phyloP scores from a whole-genome alignment of 2,888 invertebrate species.

The Pharmacophagus antenor region DNA sequence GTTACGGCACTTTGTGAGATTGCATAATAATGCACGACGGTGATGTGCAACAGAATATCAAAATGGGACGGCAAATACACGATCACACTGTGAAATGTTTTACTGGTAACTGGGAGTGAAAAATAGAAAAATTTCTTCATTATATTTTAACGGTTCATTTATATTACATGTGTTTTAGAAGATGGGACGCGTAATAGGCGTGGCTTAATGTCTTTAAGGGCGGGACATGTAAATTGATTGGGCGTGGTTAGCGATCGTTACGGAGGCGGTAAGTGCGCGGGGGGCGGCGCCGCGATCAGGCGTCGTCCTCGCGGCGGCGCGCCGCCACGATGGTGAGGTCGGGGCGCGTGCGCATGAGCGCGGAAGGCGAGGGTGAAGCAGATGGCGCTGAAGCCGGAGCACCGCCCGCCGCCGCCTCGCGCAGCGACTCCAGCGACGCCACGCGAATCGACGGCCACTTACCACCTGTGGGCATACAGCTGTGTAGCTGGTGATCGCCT shows the following conservation, averaged over 20 bases:
- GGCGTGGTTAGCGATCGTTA: neutral
- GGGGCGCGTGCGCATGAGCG: conserved; percentile 66
- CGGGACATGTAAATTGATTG: neutral
- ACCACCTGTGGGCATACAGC: conserved; percentile 42
- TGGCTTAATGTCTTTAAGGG: neutral
- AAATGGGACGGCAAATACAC: neutral
- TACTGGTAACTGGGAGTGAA: neutral
- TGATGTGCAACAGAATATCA: too few species aligned
- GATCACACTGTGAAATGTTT: neutral
- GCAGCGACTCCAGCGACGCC: conserved; percentile 62
- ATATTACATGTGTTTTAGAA: neutral
- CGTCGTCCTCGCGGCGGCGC: conserved; percentile 43
- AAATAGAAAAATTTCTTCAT: too few species aligned
- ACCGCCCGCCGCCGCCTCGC: conserved; percentile 34
- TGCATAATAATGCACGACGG: too few species aligned
- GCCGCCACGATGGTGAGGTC: conserved; percentile 73
- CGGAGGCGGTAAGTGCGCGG: neutral
- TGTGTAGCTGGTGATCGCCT: too few species aligned
- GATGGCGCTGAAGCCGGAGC: conserved; percentile 46
- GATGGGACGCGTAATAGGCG: too few species aligned
- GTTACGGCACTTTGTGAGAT: too few species aligned
- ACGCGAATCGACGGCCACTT: conserved; percentile 73
- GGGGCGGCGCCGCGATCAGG: conserved; percentile 16
- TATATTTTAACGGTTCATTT: neutral
- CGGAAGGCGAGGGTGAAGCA: conserved; percentile 49